Base-by-base conservation (phyloP, 2,113 vertebrate species). In the Sorex araneus region DNA sequence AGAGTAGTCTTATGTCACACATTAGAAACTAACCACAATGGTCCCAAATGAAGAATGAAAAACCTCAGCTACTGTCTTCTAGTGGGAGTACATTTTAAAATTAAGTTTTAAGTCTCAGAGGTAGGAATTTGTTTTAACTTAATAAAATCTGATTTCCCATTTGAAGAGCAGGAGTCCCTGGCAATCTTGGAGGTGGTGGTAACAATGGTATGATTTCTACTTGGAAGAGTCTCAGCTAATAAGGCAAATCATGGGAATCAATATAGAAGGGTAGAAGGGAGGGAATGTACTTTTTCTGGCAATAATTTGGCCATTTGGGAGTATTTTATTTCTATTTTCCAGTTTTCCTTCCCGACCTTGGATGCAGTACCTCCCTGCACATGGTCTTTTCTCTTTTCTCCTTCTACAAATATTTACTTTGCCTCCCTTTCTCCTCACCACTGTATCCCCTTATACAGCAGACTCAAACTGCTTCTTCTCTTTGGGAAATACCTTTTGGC, bases 331-430 rank as follows among this genome's bases (percentile, higher is more conserved):
- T 80, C 74, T 81, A 4, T 92, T 83, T 63, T 73, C 71, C 47
- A 66, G 54, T 7, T 76, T 67, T 30, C 40, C 89, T 85, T 89
- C 34, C 50, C 8, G 40, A 50, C 9, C 73, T 91, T 67, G 4
- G 8, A 79, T 73, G 28, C 1, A 67, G 15, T 87, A 71, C 78
- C 54, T 91, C 30, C 69, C 40, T 84, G 64, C 23, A 81, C 32
- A 87, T 15, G 3, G 9, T 73, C 89, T 92, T 84, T 2, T 91
- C 80, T 80, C 78, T 7, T 40, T 40, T 40, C 92, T 91, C 25
- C 54, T 84, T 85, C 90, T 18, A 85, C 34, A 92, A 85, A 89
- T 87, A 89, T 71, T 94, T 88, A 87, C 43, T n/a, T 34, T 69
- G 3, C 19, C 9, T 75, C 32, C 30, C 8, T 87, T 27, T 64